A percentile compares a stretch with the other conserved stretches of the same genome.
These are phyloP conservation scores for Halocynthia roretzi DNA, from an alignment of 23 tunicate genomes.

Conservation along the genomic window DNA sequence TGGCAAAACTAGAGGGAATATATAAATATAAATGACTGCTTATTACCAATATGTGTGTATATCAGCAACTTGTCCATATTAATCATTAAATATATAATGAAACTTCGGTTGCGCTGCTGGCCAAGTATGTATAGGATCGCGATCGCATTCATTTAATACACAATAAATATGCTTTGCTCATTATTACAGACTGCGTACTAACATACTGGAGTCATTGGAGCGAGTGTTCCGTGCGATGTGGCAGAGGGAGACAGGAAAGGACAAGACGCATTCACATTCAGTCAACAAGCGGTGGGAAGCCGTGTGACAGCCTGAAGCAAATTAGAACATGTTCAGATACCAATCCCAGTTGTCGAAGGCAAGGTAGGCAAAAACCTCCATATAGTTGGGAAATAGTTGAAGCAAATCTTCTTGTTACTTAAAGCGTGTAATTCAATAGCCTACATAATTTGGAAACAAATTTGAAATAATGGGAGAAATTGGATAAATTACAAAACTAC, in stretches of 20 bases:
- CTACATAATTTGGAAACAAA: too few species aligned
- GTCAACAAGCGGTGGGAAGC: slow-evolving; percentile 72
- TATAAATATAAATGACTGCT: too few species aligned
- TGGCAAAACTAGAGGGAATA: too few species aligned
- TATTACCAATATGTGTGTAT: too few species aligned
- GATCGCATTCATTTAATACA: background rate
- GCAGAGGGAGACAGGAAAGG: slow-evolving; percentile 63
- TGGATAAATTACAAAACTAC: too few species aligned
- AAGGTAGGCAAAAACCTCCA: slow-evolving; percentile 26
- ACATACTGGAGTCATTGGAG: slow-evolving; percentile 92
- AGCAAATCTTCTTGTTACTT: too few species aligned
- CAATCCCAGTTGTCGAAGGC: slow-evolving; percentile 54
- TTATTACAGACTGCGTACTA: slow-evolving; percentile 72
- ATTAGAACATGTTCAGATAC: slow-evolving; percentile 72
- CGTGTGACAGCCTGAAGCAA: slow-evolving; percentile 56
- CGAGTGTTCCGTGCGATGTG: slow-evolving; percentile 77
- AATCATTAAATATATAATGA: too few species aligned
- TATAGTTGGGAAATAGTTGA: too few species aligned
- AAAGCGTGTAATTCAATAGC: too few species aligned
- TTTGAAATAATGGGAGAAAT: too few species aligned
- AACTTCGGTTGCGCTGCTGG: too few species aligned
- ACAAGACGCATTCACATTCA: slow-evolving; percentile 53
- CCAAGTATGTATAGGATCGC: background rate
- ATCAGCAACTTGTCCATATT: too few species aligned
- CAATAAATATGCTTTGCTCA: background rate